Percentiles rank a stretch among this genome's conserved stretches.
Evolutionary conservation across 1,140 invertebrate genomes (phyloP).

Genomic region (Hypothenemus hampei): DNA sequence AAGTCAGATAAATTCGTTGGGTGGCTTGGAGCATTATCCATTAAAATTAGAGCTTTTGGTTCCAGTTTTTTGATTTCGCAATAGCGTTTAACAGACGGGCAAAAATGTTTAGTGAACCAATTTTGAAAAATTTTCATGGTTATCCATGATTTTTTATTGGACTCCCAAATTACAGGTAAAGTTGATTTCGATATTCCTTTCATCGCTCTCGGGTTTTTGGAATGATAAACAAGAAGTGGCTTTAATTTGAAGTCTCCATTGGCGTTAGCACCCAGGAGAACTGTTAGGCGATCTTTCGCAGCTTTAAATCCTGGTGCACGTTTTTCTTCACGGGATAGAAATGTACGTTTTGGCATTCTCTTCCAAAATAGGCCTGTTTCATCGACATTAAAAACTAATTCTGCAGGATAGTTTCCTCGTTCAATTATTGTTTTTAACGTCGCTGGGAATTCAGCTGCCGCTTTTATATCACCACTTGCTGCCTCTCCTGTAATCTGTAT

Average conservation of each 20-base stretch:
- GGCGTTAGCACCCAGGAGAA: conserved; percentile 44
- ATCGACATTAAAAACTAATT: conserved; percentile 32
- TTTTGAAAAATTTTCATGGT: not conserved
- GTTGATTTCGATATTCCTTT: not conserved
- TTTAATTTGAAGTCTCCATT: conserved; percentile 46
- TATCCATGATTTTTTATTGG: not conserved
- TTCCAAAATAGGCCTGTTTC: conserved; percentile 43
- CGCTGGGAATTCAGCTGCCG: not conserved
- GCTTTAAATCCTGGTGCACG: conserved; percentile 41
- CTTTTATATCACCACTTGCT: not conserved
- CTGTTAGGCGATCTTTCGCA: conserved; percentile 42
- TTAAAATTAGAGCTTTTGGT: not conserved
- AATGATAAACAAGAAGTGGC: conserved; percentile 46
- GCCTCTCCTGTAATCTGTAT: not conserved
- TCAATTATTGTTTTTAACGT: not conserved
- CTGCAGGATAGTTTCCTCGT: not conserved
- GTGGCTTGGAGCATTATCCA: not conserved
- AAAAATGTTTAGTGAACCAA: not conserved
- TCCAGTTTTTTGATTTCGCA: not conserved
- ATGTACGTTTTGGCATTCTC: conserved; percentile 35
- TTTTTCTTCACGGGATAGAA: conserved; percentile 37
- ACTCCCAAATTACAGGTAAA: not conserved
- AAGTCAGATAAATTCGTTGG: not conserved
- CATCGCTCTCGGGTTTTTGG: conserved; percentile 38
- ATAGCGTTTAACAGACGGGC: not conserved